Conservation (phyloP, 35 echinoderm and acorn worm genomes). For the Ophioderma brevispina region DNA sequence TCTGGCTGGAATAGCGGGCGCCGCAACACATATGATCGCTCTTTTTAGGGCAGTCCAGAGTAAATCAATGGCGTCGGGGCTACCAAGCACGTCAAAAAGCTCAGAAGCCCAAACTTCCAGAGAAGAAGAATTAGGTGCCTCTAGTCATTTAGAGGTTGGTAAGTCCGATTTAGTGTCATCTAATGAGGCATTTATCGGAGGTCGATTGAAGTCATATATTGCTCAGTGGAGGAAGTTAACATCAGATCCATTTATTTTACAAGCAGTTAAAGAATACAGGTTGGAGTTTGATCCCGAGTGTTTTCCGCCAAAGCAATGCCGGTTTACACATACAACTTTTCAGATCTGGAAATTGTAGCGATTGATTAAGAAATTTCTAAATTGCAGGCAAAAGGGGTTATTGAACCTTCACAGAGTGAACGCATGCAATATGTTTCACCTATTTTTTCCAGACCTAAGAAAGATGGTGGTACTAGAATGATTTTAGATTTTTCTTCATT, state of each 20-base stretch:
- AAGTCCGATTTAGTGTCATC: neutral
- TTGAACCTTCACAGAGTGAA: conserved; percentile 29
- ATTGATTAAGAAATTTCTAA: conserved; percentile 52
- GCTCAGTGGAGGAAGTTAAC: conserved; percentile 48
- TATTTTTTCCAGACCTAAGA: conserved; percentile 66
- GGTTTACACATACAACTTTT: conserved; percentile 43
- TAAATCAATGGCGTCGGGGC: neutral
- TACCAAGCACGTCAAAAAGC: neutral
- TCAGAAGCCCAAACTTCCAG: neutral
- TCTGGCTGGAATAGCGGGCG: conserved; percentile 45
- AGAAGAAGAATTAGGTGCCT: neutral
- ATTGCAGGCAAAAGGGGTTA: conserved; percentile 48
- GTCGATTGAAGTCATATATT: conserved; percentile 42
- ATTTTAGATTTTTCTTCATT: conserved; percentile 66
- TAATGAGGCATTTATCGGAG: conserved; percentile 15
- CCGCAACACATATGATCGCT: too few species aligned
- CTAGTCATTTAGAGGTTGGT: neutral
- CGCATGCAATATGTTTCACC: conserved; percentile 54
- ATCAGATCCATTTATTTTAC: conserved; percentile 58
- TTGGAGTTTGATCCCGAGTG: conserved; percentile 40
- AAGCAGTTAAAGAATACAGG: conserved; percentile 48
- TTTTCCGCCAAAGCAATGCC: conserved; percentile 12
- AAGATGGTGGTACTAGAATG: conserved; percentile 66
- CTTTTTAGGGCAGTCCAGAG: neutral
- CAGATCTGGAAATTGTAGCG: neutral